These are phyloP conservation scores for Bombyx huttoni DNA, from an alignment of 2,888 invertebrate species.

Conservation along the genomic window DNA sequence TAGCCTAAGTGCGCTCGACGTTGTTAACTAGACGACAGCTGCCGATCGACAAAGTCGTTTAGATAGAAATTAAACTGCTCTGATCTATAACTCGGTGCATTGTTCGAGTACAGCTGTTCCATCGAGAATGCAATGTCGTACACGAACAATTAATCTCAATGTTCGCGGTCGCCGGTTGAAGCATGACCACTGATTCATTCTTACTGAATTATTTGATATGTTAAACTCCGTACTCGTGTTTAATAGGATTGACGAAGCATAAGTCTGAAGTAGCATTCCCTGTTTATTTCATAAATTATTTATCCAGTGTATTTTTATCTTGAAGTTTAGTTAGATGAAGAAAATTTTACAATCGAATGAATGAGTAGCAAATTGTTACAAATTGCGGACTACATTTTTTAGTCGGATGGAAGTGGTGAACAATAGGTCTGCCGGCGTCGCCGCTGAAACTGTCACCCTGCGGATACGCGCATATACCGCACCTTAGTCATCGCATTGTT, in stretches of 20 bases:
- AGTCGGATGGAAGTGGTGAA: constrained; percentile 18
- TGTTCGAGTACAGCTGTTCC: constrained; percentile 20
- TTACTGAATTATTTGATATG: neutral
- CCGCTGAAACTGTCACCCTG: constrained; percentile 5
- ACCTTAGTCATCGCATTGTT: neutral
- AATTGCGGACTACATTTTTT: constrained; percentile 18
- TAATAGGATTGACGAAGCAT: too few species aligned
- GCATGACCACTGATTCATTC: neutral
- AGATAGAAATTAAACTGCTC: constrained; percentile 34
- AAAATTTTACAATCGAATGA: constrained; percentile 25
- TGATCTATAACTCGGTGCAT: constrained; percentile 21
- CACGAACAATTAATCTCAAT: constrained; percentile 3
- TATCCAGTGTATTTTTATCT: constrained; percentile 7
- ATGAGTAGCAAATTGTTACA: constrained; percentile 38
- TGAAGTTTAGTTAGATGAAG: constrained; percentile 15
- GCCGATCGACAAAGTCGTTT: constrained; percentile 37
- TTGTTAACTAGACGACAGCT: constrained; percentile 30
- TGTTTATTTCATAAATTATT: too few species aligned
- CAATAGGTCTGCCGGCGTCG: constrained; percentile 18
- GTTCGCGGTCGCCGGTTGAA: neutral
- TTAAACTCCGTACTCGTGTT: neutral
- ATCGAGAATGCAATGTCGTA: constrained; percentile 17
- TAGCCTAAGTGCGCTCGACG: constrained; percentile 42
- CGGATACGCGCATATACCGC: constrained; percentile 1
- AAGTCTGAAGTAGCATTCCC: too few species aligned